These are phyloP conservation scores for Cyrtorhinus lividipennis DNA, from an alignment of 1,140 invertebrate species.

Conservation along the genomic window DNA sequence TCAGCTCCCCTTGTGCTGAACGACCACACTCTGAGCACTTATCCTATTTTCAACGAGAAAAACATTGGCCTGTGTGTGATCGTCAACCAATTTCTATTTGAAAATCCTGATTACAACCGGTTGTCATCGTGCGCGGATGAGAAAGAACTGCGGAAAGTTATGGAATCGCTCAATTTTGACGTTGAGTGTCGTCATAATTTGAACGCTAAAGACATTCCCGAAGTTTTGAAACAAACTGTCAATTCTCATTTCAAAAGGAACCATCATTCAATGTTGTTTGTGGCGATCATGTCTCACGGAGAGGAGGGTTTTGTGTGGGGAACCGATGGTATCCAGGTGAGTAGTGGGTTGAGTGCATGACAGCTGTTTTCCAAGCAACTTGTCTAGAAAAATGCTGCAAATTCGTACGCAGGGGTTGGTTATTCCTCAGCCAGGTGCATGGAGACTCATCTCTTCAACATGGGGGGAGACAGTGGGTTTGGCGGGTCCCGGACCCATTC, in stretches of 20 bases:
- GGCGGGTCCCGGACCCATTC: no score
- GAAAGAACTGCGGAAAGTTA: background rate
- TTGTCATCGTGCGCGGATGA: background rate
- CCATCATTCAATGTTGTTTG: background rate
- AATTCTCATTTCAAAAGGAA: background rate
- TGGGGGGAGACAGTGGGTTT: no score
- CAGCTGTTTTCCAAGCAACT: no score
- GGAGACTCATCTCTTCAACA: no score
- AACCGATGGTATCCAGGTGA: background rate
- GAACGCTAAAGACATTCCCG: background rate
- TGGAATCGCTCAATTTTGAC: background rate
- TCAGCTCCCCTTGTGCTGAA: background rate
- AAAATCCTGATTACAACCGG: background rate
- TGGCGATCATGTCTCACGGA: background rate
- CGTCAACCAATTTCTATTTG: background rate
- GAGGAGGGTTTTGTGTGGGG: background rate
- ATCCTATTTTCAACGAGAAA: background rate
- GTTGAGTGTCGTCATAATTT: background rate
- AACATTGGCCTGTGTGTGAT: background rate
- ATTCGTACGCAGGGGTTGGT: no score
- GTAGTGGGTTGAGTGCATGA: no score
- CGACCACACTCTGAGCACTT: background rate
- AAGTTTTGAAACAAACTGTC: background rate
- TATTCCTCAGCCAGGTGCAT: no score
- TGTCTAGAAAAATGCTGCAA: no score